Base-by-base conservation (phyloP, 2,888 invertebrate species). In the Lasioglossum vierecki region DNA sequence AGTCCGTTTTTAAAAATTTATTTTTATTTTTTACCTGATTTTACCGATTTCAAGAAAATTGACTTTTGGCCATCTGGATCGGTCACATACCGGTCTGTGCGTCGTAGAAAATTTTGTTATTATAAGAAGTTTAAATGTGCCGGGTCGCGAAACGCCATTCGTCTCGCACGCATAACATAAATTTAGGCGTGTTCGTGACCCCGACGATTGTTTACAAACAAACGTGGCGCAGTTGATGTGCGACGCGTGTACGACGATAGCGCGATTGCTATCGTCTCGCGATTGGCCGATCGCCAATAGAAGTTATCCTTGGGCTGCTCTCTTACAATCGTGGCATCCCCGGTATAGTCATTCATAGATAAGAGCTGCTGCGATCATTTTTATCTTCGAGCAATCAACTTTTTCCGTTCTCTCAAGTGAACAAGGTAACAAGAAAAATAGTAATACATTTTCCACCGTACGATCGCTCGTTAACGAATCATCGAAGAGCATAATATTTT, bases 271-370 rank as follows among this genome's bases (percentile, higher is more conserved):
- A 26, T 41, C 15, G 57, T 30, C 44, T 66, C 22, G 81, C 30
- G 79, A 68, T 78, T 88, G 87, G 84, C 66, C 44, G 76, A 70
- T 76, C 46, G 86, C 84, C 89, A 83, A n/a, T 72, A 66, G 76
- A 82, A 80, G 87, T 87, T 84, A 85, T 87, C 80, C 80, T 87
- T 89, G 87, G 71, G 39, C 73, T 79, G 66, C 6, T 63, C 63
- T 75, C 26, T 71, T 30, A 15, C 6, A 15, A 15, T 70, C 60
- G 26, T 74, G n/a, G n/a, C 57, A 26, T 26, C 73, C 77, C 63
- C 30, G 63, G 30, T 63, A 63, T 63, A 46, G 70, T 74, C 82
- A 77, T 88, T 88, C 77, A 82, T 63, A 82, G 81, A 80, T 80
- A 81, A 79, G 76, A 79, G 35, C 22, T 66, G 46, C 63, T 13